Evolutionary conservation across 2,797 vertebrate species (phyloP).

Genomic region (Enoplosus armatus): DNA sequence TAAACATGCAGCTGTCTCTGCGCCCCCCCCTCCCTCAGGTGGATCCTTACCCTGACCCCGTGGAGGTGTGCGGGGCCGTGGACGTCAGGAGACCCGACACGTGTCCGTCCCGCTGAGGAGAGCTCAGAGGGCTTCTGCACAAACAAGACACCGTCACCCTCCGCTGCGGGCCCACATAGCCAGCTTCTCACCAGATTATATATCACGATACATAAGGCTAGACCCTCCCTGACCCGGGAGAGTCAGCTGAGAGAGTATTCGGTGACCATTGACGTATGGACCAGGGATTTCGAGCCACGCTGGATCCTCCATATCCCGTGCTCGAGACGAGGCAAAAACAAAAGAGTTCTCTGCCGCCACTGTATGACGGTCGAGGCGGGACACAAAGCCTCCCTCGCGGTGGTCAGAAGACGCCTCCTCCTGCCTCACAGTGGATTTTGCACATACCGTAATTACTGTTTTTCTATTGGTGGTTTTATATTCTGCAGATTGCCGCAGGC

Average conservation of each 20-base stretch:
- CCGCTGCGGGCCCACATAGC: not conserved
- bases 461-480: slow-evolving; percentile 81
- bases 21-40: slow-evolving; percentile 80
- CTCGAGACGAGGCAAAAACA: slow-evolving; percentile 31
- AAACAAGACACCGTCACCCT: slow-evolving; percentile 26
- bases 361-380: slow-evolving; percentile 37
- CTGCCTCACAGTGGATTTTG: slow-evolving; percentile 89
- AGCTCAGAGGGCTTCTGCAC: slow-evolving; percentile 45
- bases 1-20: slow-evolving; percentile 3
- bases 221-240: slow-evolving; percentile 22
- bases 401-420: slow-evolving; percentile 41
- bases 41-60: slow-evolving; percentile 93
- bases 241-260: slow-evolving; percentile 80
- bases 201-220: slow-evolving; percentile 33
- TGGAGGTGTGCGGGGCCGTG: slow-evolving; percentile 74
- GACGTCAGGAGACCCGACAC: slow-evolving; percentile 85
- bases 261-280: slow-evolving; percentile 63
- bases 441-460: slow-evolving; percentile 88
- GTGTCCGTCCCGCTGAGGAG: slow-evolving; percentile 91
- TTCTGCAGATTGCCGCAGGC: slow-evolving; percentile 70
- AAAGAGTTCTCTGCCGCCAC: slow-evolving; percentile 60
- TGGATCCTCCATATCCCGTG: slow-evolving; percentile 36
- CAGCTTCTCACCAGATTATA: slow-evolving; percentile 59
- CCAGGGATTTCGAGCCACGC: slow-evolving; percentile 38
- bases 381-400: slow-evolving; percentile 1